A percentile compares a stretch with the other conserved stretches of the same genome.
phyloP scores from a whole-genome alignment of 2,888 invertebrate genomes.

The Nomada ferruginata region DNA sequence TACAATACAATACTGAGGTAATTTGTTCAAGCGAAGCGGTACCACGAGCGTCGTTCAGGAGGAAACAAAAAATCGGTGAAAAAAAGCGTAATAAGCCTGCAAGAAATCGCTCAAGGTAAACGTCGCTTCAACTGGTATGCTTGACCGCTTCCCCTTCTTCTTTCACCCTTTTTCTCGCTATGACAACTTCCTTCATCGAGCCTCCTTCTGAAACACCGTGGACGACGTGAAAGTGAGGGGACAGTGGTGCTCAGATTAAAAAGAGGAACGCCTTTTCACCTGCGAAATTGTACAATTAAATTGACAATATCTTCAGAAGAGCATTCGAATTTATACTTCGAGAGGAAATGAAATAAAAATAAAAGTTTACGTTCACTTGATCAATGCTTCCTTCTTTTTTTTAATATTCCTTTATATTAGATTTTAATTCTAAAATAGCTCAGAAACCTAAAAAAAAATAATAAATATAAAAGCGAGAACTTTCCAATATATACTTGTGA shows the following conservation, averaged over 20 bases:
- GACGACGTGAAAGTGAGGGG: slow-evolving; percentile 74
- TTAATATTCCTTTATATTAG: too few species aligned
- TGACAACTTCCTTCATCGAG: slow-evolving; percentile 69
- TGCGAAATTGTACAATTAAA: not conserved
- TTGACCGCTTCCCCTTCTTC: slow-evolving; percentile 69
- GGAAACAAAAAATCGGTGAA: slow-evolving; percentile 29
- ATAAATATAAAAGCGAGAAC: too few species aligned
- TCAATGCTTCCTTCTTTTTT: too few species aligned
- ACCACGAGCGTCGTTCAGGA: slow-evolving; percentile 17
- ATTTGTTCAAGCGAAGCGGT: slow-evolving; percentile 10
- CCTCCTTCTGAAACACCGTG: slow-evolving; percentile 65
- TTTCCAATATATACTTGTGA: too few species aligned
- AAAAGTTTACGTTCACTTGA: too few species aligned
- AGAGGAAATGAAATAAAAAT: too few species aligned
- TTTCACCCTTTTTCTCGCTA: slow-evolving; percentile 65
- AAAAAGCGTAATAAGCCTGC: slow-evolving; percentile 48
- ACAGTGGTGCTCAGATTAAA: slow-evolving; percentile 75
- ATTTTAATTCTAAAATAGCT: too few species aligned
- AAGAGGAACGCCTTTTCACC: too few species aligned
- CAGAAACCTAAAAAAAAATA: too few species aligned
- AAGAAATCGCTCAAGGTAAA: slow-evolving; percentile 72
- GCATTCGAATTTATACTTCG: too few species aligned
- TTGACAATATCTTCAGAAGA: too few species aligned
- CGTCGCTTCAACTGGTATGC: slow-evolving; percentile 65
- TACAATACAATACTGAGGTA: not conserved